Percentiles rank a stretch among this genome's conserved stretches.
Evolutionary conservation across 1,140 invertebrate genomes (phyloP).

Genomic region (Magallana gigas): DNA sequence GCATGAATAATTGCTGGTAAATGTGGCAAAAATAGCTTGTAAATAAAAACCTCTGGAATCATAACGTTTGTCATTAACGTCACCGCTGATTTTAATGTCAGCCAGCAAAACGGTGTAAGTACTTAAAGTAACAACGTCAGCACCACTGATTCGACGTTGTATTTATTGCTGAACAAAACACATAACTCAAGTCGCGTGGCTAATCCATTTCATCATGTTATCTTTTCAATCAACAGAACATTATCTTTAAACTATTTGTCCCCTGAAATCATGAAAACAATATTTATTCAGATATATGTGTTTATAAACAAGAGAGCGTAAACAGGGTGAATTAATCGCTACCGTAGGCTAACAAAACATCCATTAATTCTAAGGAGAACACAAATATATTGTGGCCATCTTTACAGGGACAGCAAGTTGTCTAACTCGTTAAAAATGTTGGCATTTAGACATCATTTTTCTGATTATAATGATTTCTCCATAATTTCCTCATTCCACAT

Average conservation of each 20-base stretch:
- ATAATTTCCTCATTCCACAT: constrained; percentile 11
- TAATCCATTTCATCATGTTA: constrained; percentile 32
- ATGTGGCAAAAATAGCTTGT: constrained; percentile 24
- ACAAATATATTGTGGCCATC: not conserved
- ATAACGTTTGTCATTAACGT: constrained; percentile 14
- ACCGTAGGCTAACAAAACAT: not conserved
- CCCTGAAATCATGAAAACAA: constrained; percentile 18
- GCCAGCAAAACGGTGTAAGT: not conserved
- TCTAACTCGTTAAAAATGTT: not conserved
- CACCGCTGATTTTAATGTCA: constrained; percentile 9
- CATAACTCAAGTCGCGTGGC: constrained; percentile 31
- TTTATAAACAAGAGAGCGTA: not conserved
- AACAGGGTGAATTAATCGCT: not conserved
- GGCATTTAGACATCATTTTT: not conserved
- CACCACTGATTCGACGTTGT: not conserved
- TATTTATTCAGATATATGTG: constrained; percentile 19
- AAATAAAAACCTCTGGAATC: constrained; percentile 24
- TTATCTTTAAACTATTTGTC: constrained; percentile 34
- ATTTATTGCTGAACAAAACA: constrained; percentile 5
- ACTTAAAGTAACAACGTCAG: not conserved
- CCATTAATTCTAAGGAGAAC: not conserved
- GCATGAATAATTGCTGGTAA: constrained; percentile 27
- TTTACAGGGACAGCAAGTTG: not conserved
- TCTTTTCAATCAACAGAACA: constrained; percentile 33
- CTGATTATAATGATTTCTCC: constrained; percentile 6